These are phyloP conservation scores for Brachionus koreanus DNA, from an alignment of 1,140 invertebrate species.

Conservation along the genomic window DNA sequence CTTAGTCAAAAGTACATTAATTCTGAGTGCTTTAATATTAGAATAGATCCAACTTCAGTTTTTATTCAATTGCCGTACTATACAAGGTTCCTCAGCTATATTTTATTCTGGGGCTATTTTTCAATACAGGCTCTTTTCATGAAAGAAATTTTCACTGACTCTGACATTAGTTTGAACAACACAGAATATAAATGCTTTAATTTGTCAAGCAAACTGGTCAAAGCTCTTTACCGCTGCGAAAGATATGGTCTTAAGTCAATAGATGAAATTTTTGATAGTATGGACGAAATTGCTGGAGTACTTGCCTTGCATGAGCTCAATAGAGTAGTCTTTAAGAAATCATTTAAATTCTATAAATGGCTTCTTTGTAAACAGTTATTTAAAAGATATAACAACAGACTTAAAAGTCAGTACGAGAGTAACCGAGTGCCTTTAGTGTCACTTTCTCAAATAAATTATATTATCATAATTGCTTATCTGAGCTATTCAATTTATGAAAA, in stretches of 20 bases:
- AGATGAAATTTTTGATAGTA: constrained; percentile 27
- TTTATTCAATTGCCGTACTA: constrained; percentile 34
- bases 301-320: constrained; percentile 11
- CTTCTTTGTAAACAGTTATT: background rate
- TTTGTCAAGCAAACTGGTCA: constrained; percentile 6
- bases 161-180: background rate
- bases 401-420: background rate
- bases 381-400: background rate
- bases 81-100: constrained; percentile 20
- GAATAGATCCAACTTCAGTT: background rate
- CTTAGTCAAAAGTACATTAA: background rate
- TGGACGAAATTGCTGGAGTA: constrained; percentile 30
- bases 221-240: constrained; percentile 22
- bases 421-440: constrained; percentile 7
- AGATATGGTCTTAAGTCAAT: constrained; percentile 33
- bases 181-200: constrained; percentile 20
- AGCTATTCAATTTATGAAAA: constrained; percentile 35
- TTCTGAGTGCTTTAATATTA: background rate
- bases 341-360: background rate
- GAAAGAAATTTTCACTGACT: constrained; percentile 17
- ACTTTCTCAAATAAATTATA: constrained; percentile 23
- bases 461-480: background rate
- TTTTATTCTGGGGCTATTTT: constrained; percentile 42
- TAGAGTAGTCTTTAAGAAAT: background rate
- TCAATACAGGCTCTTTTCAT: constrained; percentile 31